Evolutionary conservation across 2,888 invertebrate species (phyloP).

Genomic region (Neoaliturus tenellus): DNA sequence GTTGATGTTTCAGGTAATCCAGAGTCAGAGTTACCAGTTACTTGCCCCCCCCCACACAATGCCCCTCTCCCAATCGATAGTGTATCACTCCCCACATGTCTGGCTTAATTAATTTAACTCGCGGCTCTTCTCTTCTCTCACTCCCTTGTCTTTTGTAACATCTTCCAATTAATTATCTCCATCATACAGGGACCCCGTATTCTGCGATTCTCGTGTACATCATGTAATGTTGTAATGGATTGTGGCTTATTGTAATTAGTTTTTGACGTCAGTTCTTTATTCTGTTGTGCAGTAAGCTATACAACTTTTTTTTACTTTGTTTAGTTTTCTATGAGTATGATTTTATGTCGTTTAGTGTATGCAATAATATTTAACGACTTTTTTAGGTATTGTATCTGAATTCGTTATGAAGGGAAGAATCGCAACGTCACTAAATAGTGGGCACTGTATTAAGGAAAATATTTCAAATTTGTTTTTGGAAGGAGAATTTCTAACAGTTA

Average conservation of each 20-base stretch:
- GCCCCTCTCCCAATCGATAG: slow-evolving; percentile 2
- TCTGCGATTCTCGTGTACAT: background rate
- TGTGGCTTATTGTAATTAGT: background rate
- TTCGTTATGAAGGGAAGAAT: no score
- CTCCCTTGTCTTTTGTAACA: slow-evolving; percentile 31
- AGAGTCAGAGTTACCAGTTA: background rate
- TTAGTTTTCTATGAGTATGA: no score
- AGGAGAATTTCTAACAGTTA: no score
- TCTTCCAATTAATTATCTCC: slow-evolving; percentile 27
- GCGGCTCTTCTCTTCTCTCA: background rate
- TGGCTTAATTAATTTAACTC: slow-evolving; percentile 34
- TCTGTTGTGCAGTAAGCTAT: no score
- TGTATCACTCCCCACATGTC: slow-evolving; percentile 36
- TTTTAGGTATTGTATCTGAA: no score
- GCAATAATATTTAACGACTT: no score
- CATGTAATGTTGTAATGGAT: background rate
- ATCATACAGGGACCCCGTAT: background rate
- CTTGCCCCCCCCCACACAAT: background rate
- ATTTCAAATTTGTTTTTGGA: no score
- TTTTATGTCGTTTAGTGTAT: no score
- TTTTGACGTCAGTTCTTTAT: no score
- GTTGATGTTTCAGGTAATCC: background rate
- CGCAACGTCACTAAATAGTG: no score
- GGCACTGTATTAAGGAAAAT: no score
- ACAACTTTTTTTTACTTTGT: no score